phyloP scores from a whole-genome alignment of 2,888 invertebrate genomes.

The Clivina fossor region DNA sequence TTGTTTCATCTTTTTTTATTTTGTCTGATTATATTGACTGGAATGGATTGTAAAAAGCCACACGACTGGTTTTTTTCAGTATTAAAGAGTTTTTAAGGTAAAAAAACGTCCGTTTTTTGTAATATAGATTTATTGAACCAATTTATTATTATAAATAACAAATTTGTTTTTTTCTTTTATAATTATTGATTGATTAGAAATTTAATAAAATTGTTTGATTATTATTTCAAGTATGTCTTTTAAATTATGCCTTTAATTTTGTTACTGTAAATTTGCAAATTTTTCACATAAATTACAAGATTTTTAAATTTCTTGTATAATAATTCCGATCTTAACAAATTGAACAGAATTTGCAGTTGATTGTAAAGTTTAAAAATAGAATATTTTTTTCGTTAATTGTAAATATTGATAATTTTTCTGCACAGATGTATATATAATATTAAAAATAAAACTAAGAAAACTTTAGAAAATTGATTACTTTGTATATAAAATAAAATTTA shows the following conservation, averaged over 20 bases:
- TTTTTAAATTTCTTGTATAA: background rate
- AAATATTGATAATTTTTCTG: too few relatives aligned
- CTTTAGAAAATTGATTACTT: too few relatives aligned
- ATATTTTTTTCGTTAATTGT: too few relatives aligned
- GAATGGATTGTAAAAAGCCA: conserved; percentile 5
- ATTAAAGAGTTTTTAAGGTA: conserved; percentile 9
- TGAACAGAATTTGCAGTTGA: too few relatives aligned
- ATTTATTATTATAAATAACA: conserved; percentile 12
- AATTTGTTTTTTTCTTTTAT: conserved; percentile 18
- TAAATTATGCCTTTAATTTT: conserved; percentile 15
- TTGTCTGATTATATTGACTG: too few relatives aligned
- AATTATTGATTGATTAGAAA: conserved; percentile 29
- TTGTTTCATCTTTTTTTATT: conserved; percentile 4
- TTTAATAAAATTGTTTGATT: conserved; percentile 30
- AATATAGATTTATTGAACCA: conserved; percentile 14
- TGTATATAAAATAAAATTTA: too few relatives aligned
- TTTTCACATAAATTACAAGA: too few relatives aligned
- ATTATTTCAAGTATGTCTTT: conserved; percentile 28
- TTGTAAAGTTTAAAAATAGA: too few relatives aligned
- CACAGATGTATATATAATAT: background rate
- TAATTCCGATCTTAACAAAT: too few relatives aligned
- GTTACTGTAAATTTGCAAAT: too few relatives aligned
- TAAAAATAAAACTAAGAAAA: too few relatives aligned
- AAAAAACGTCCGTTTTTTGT: conserved; percentile 14
- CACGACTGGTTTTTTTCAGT: conserved; percentile 1